Percentiles rank a stretch among this genome's conserved stretches.
Evolutionary conservation across 2,888 invertebrate genomes (phyloP).

Genomic region (Dryomyza anilis): DNA sequence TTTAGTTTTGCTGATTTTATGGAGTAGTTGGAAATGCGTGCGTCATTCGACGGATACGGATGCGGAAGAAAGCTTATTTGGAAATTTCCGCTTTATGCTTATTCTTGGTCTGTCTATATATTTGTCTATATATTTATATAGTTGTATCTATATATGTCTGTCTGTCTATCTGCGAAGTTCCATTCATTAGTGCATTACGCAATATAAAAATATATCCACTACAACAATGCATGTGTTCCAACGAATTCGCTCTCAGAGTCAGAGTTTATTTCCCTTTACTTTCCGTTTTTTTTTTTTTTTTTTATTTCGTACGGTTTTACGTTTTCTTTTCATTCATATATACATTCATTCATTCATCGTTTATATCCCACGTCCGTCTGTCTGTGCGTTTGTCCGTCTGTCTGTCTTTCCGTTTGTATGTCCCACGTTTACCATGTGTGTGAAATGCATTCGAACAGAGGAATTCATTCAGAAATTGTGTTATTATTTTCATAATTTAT

Average conservation of each 20-base stretch:
- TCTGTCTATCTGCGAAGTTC: not conserved
- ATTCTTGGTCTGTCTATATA: not conserved
- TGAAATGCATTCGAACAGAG: slow-evolving; percentile 24
- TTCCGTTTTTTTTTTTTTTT: slow-evolving; percentile 2
- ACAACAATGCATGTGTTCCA: too few relatives aligned
- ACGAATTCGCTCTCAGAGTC: slow-evolving; percentile 35
- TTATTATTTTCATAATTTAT: slow-evolving; percentile 12
- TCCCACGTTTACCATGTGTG: not conserved
- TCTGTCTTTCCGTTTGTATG: not conserved
- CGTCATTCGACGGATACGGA: slow-evolving; percentile 35
- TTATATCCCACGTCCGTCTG: slow-evolving; percentile 42
- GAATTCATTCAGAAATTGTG: slow-evolving; percentile 36
- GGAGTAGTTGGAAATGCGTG: not conserved
- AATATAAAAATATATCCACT: too few relatives aligned
- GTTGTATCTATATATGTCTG: not conserved
- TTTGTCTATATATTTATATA: not conserved
- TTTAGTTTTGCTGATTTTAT: too few relatives aligned
- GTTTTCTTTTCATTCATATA: slow-evolving; percentile 36
- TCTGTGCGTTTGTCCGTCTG: slow-evolving; percentile 40
- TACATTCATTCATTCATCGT: slow-evolving; percentile 47
- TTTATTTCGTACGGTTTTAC: slow-evolving; percentile 25
- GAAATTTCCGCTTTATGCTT: slow-evolving; percentile 36
- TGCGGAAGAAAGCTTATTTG: slow-evolving; percentile 44
- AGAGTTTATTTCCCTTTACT: slow-evolving; percentile 42
- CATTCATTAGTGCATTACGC: slow-evolving; percentile 13